Base-by-base conservation (phyloP, 2,113 vertebrate genomes). In the Ceuthmochares aereus region DNA sequence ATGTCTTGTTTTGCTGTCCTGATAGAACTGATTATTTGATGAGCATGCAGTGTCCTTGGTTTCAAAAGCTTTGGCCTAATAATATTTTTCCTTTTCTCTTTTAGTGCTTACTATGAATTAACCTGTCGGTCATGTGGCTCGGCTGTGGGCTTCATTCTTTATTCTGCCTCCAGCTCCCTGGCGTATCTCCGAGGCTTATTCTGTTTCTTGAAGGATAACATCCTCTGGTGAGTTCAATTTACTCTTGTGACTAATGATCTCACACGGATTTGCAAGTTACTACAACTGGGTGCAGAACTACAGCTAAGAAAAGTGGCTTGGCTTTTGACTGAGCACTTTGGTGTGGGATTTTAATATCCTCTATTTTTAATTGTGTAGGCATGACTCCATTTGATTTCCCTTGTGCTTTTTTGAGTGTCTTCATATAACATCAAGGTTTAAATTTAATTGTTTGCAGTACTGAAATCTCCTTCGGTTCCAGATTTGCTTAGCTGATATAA, bases 121-220 rank as follows among this genome's bases (percentile, higher is more conserved):
- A 85, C 81, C 66, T 99, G 99, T 76, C 73, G n/a, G 9, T 97
- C 91, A 4, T 99, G 99, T 91, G 59, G 68, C 32, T 76, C 45
- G 13, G 10, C 36, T 0, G 84, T 99, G 85, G 99, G 99, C 29
- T 97, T 98, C 72, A 95, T 98, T 30, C 96, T 99, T 32, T 95
- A 98, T 45, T 98, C 98, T 6, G 91, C 98, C 8, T 91, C 98
- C n/a, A 76, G 95, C 13, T 55, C 93, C n/a, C 58, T 99, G 87
- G 98, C 98, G 0, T 20, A 36, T n/a, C 93, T 99, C 37, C 97
- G 99, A 91, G 98, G 97, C 85, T 77, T 98, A 64, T 99, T 99
- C 93, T 98, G 98, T 87, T 98, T 99, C 84, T 95, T 96, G 87
- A 99, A 98, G 97, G 90, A 98, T 43, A 98, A 93, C 63, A 98